These are phyloP conservation scores for Lepilemur septentrionalis DNA, from an alignment of 2,797 vertebrate genomes.

Conservation along the genomic window DNA sequence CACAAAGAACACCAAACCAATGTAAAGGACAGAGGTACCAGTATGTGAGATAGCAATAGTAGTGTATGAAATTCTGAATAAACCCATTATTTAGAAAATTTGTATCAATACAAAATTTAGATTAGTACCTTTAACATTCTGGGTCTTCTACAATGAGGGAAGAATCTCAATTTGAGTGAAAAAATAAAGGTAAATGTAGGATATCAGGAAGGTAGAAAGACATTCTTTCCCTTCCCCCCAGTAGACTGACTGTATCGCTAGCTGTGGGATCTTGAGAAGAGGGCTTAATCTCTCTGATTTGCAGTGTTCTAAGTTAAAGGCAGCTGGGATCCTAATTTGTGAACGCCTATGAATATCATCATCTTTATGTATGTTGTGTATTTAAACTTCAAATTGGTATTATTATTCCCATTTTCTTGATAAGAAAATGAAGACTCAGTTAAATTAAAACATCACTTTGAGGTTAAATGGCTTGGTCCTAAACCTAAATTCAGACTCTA, in stretches of 20 bases:
- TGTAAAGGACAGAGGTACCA: neutral
- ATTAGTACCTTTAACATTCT: neutral
- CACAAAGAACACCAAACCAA: neutral
- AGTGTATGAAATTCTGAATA: neutral
- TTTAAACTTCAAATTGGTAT: conserved; percentile 2
- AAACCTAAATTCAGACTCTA: conserved; percentile 33
- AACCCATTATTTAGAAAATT: neutral
- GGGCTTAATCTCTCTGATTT: neutral
- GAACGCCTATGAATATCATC: neutral
- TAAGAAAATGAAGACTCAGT: neutral
- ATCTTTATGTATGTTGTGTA: neutral
- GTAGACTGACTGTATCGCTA: neutral
- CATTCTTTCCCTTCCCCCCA: neutral
- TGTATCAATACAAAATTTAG: neutral
- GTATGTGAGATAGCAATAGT: neutral
- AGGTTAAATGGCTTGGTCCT: neutral
- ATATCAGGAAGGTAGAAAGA: neutral
- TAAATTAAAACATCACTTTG: conserved; percentile 23
- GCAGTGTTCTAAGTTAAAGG: conserved; percentile 28
- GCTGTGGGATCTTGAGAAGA: neutral
- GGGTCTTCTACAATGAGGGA: neutral
- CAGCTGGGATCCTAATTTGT: neutral
- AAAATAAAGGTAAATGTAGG: neutral
- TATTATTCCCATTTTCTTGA: conserved; percentile 29
- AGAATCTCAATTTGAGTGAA: neutral